phyloP scores from a whole-genome alignment of 2,797 vertebrate genomes.

The Poecilia velifera region DNA sequence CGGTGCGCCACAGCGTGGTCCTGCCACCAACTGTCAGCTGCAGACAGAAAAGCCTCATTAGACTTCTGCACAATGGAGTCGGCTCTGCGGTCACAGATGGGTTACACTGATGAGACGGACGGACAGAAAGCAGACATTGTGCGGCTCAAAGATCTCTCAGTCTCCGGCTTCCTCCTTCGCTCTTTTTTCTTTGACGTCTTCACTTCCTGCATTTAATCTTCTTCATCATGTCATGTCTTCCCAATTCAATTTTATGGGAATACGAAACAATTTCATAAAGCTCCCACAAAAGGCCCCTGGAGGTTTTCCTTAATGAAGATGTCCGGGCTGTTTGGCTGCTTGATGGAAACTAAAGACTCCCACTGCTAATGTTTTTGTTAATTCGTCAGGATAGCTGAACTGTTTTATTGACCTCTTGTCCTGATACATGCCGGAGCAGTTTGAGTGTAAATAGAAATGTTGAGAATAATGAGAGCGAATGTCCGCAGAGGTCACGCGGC shows the following conservation, averaged over 20 bases:
- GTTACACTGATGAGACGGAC: conserved; percentile 45
- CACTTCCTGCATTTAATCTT: conserved; percentile 62
- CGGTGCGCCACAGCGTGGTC: conserved; percentile 61
- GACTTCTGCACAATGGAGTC: conserved; percentile 65
- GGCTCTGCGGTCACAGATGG: conserved; percentile 56
- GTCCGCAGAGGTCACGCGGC: conserved; percentile 38
- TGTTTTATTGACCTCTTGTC: conserved; percentile 64
- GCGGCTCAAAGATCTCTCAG: conserved; percentile 71
- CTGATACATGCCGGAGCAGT: conserved; percentile 70
- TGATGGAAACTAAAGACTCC: conserved; percentile 35
- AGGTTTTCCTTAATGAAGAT: conserved; percentile 41
- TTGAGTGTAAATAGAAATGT: conserved; percentile 62
- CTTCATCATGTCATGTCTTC: conserved; percentile 17
- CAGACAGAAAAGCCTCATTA: conserved; percentile 52
- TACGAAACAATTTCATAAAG: conserved; percentile 12
- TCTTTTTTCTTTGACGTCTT: conserved; percentile 54
- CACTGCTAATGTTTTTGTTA: conserved; percentile 48
- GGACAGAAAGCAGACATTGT: conserved; percentile 75
- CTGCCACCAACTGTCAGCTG: conserved; percentile 58
- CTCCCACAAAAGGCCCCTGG: conserved; percentile 33
- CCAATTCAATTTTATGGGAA: conserved; percentile 29
- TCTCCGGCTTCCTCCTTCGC: conserved; percentile 57
- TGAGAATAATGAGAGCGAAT: conserved; percentile 55
- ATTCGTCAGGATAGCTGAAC: conserved; percentile 64
- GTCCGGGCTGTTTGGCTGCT: conserved; percentile 21